Percentiles rank a stretch among this genome's conserved stretches.
phyloP scores from a whole-genome alignment of 2,888 invertebrate genomes.

The Apotomis betuletana region DNA sequence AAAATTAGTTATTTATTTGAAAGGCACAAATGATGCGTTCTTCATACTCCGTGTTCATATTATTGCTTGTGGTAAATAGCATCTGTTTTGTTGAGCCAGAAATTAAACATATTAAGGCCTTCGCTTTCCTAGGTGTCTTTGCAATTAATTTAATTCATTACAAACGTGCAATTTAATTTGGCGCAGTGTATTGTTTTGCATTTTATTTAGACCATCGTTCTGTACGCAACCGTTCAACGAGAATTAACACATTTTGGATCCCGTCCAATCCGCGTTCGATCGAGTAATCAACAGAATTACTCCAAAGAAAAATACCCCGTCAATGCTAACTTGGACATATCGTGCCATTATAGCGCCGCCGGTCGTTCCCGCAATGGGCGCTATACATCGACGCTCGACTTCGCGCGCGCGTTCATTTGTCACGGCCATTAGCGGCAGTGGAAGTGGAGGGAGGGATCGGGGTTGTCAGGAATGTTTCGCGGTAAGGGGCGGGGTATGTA shows the following conservation, averaged over 20 bases:
- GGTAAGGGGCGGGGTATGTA: conserved; percentile 2
- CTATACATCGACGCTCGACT: conserved; percentile 66
- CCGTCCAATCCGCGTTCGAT: conserved; percentile 24
- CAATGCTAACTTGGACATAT: conserved; percentile 42
- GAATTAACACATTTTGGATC: conserved; percentile 24
- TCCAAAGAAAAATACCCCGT: conserved; percentile 32
- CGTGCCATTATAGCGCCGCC: conserved; percentile 42
- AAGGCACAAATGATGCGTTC: too few species aligned
- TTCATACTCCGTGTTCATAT: too few species aligned
- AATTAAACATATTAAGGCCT: too few species aligned
- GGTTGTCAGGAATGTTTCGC: conserved; percentile 32
- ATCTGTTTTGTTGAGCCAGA: too few species aligned
- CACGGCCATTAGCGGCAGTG: conserved; percentile 64
- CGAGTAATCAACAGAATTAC: conserved; percentile 35
- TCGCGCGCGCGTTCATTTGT: conserved; percentile 59
- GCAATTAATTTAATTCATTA: background rate
- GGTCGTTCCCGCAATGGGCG: conserved; percentile 51
- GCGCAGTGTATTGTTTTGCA: background rate
- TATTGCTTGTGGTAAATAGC: too few species aligned
- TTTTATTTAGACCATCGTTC: background rate
- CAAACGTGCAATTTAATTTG: background rate
- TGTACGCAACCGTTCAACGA: background rate
- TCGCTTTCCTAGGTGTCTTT: background rate
- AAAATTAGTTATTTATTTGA: too few species aligned
- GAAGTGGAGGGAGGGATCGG: conserved; percentile 52